These are phyloP conservation scores for Pandemis cinnamomeana DNA, from an alignment of 2,888 invertebrate genomes.

Conservation along the genomic window DNA sequence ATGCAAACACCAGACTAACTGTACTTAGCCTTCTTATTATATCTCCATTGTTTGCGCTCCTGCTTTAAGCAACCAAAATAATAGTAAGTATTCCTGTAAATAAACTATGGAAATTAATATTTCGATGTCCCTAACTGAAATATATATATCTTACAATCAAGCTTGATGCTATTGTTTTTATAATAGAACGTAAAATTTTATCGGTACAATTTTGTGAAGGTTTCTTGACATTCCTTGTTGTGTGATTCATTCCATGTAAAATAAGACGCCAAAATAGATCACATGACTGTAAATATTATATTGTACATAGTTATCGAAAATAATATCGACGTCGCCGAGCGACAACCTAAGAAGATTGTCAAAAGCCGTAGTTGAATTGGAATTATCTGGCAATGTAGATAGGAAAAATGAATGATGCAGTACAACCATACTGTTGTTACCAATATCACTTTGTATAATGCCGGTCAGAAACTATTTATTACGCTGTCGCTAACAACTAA, in stretches of 20 bases:
- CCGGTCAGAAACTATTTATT: conserved; percentile 49
- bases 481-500: neutral
- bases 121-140: conserved; percentile 69
- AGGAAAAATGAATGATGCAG: conserved; percentile 45
- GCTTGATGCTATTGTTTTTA: conserved; percentile 72
- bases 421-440: conserved; percentile 60
- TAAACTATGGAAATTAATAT: conserved; percentile 61
- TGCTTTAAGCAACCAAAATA: conserved; percentile 61
- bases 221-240: conserved; percentile 79
- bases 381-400: conserved; percentile 58
- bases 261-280: conserved; percentile 72
- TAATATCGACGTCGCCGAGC: conserved; percentile 76
- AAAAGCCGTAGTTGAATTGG: conserved; percentile 57
- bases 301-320: conserved; percentile 76
- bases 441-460: conserved; percentile 60
- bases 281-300: conserved; percentile 77
- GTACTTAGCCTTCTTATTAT: conserved; percentile 59
- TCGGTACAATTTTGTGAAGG: conserved; percentile 67
- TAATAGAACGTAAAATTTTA: conserved; percentile 53
- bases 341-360: conserved; percentile 59
- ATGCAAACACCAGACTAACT: conserved; percentile 56
- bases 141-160: conserved; percentile 65
- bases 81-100: conserved; percentile 65
- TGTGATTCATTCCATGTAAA: conserved; percentile 79
- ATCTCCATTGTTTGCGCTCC: conserved; percentile 62